These are phyloP conservation scores for Protophormia terraenovae DNA, from an alignment of 2,888 invertebrate species.

Conservation along the genomic window DNA sequence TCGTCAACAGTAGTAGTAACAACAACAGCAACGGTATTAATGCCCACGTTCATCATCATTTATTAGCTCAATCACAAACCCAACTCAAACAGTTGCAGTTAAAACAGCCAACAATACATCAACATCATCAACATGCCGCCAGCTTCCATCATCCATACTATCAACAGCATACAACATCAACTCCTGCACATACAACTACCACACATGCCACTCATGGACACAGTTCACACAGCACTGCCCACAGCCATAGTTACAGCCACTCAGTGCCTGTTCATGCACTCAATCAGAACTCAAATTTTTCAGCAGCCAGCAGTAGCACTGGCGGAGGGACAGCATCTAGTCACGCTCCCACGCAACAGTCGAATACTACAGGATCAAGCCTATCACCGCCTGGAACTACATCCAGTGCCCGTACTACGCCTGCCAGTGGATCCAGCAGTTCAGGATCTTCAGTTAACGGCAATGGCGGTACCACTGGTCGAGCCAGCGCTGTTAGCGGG, in stretches of 20 bases:
- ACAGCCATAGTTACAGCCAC: conserved; percentile 55
- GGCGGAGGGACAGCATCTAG: conserved; percentile 77
- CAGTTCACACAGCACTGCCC: conserved; percentile 55
- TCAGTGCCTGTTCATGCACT: conserved; percentile 76
- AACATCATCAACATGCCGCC: conserved; percentile 75
- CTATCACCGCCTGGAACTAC: conserved; percentile 74
- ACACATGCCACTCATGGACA: conserved; percentile 64
- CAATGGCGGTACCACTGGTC: conserved; percentile 64
- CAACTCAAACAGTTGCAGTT: conserved; percentile 77
- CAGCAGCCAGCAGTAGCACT: conserved; percentile 78
- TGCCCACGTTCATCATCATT: conserved; percentile 60
- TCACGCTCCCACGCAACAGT: conserved; percentile 78
- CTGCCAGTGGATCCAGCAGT: conserved; percentile 55
- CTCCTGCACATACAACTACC: conserved; percentile 64
- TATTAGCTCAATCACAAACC: conserved; percentile 76
- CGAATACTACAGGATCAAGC: conserved; percentile 76
- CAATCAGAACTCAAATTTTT: conserved; percentile 78
- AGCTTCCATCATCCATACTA: conserved; percentile 76
- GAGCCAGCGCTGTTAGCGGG: conserved; percentile 53
- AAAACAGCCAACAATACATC: conserved; percentile 78
- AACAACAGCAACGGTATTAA: conserved; percentile 35
- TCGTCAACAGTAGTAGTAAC: conserved; percentile 42
- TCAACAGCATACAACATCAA: conserved; percentile 70
- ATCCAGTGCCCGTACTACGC: conserved; percentile 58
- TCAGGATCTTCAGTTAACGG: conserved; percentile 23